Conservation (phyloP, 2,888 invertebrate species). For the Ophioninae sp. region DNA sequence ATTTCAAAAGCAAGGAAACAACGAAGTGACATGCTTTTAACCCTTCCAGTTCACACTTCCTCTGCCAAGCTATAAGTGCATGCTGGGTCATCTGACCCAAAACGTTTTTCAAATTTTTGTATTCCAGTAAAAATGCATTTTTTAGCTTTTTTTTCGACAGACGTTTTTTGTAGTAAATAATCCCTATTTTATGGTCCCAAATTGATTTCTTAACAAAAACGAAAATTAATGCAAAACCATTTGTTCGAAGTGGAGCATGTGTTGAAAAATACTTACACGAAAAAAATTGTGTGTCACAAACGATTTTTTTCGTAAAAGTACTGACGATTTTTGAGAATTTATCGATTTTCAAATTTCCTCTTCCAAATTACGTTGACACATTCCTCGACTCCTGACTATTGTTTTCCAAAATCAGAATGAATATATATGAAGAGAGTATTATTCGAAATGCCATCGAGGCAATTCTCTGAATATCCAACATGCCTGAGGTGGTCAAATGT, state of each 20-base stretch:
- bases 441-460: neutral
- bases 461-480: conserved; percentile 6
- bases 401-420: neutral
- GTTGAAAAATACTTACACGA: no score
- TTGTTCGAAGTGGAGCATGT: no score
- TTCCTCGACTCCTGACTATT: neutral
- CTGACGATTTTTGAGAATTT: neutral
- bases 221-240: no score
- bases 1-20: neutral
- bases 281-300: neutral
- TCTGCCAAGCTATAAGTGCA: no score
- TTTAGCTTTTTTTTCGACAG: no score
- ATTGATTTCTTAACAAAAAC: no score
- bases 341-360: neutral
- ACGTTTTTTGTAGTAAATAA: no score
- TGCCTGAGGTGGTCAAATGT: conserved; percentile 1
- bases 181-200: no score
- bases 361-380: neutral
- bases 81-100: no score
- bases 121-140: no score
- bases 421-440: neutral
- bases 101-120: no score
- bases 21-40: neutral
- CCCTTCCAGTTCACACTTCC: no score
- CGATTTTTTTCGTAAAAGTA: neutral